phyloP scores from a whole-genome alignment of 2,888 invertebrate genomes.

The Pandemis corylana region DNA sequence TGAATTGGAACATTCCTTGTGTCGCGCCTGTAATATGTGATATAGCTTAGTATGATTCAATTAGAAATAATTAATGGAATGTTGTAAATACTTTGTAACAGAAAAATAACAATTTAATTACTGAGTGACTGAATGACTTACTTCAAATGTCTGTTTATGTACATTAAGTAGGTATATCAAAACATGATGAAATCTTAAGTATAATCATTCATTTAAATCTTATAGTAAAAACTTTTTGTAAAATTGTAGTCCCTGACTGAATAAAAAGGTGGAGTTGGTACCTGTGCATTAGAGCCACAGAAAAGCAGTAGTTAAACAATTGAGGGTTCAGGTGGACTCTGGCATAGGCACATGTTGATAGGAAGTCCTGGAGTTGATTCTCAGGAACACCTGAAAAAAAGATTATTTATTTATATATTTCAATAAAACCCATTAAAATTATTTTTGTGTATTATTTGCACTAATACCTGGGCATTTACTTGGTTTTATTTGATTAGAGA shows the following conservation, averaged over 20 bases:
- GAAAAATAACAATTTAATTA: conserved; percentile 12
- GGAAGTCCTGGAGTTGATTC: conserved; percentile 85
- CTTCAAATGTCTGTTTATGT: no score
- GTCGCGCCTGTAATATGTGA: conserved; percentile 73
- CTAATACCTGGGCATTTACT: no score
- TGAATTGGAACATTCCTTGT: conserved; percentile 85
- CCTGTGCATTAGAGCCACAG: conserved; percentile 91
- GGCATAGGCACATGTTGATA: conserved; percentile 88
- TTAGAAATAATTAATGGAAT: conserved; percentile 12
- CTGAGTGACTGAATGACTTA: background rate
- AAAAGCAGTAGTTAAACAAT: conserved; percentile 91
- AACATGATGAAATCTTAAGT: no score
- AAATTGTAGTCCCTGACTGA: background rate
- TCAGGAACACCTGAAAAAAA: conserved; percentile 65
- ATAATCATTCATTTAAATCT: background rate
- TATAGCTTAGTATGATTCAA: conserved; percentile 26
- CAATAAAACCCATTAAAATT: conserved; percentile 15
- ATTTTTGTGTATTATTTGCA: background rate
- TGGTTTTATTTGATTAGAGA: no score
- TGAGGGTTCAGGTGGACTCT: conserved; percentile 91
- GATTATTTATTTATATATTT: conserved; percentile 42
- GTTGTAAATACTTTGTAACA: conserved; percentile 24
- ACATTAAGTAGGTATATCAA: no score
- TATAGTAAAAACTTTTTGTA: background rate
- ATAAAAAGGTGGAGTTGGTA: conserved; percentile 44